A percentile compares a stretch with the other conserved stretches of the same genome.
These are phyloP conservation scores for Caenorhabditis becei DNA, from an alignment of 2,888 invertebrate genomes.

Conservation along the genomic window DNA sequence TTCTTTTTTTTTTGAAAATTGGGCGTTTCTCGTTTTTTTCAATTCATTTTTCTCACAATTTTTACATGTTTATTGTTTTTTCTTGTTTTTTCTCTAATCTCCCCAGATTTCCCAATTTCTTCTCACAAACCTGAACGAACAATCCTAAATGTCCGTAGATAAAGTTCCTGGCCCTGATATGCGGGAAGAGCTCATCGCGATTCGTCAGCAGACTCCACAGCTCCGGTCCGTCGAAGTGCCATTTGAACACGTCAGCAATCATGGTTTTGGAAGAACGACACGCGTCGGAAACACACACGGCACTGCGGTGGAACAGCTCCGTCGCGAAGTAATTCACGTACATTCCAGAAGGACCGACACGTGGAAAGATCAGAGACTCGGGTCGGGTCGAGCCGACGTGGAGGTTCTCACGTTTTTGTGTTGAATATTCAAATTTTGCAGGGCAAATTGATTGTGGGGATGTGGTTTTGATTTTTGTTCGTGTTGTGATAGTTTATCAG, in stretches of 20 bases:
- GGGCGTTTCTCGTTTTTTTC: too few species aligned
- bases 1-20: too few species aligned
- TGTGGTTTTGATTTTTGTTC: too few species aligned
- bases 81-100: too few species aligned
- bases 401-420: background rate
- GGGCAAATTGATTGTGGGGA: background rate
- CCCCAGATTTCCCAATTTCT: background rate
- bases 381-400: constrained; percentile 11
- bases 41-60: too few species aligned
- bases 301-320: constrained; percentile 44
- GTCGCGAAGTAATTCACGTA: constrained; percentile 48
- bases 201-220: constrained; percentile 40
- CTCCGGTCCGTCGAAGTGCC: constrained; percentile 41
- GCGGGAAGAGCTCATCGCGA: constrained; percentile 46
- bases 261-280: constrained; percentile 38
- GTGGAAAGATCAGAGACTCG: constrained; percentile 4
- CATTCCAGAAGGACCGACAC: constrained; percentile 11
- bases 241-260: constrained; percentile 44
- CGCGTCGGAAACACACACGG: constrained; percentile 38
- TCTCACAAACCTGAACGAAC: constrained; percentile 30
- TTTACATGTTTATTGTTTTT: too few species aligned
- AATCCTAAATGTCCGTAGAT: constrained; percentile 34
- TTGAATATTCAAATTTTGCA: background rate
- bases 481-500: too few species aligned
- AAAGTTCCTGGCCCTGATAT: constrained; percentile 16